Evolutionary conservation across 1,140 invertebrate species (phyloP).

Genomic region (Trinorchestia longiramus): DNA sequence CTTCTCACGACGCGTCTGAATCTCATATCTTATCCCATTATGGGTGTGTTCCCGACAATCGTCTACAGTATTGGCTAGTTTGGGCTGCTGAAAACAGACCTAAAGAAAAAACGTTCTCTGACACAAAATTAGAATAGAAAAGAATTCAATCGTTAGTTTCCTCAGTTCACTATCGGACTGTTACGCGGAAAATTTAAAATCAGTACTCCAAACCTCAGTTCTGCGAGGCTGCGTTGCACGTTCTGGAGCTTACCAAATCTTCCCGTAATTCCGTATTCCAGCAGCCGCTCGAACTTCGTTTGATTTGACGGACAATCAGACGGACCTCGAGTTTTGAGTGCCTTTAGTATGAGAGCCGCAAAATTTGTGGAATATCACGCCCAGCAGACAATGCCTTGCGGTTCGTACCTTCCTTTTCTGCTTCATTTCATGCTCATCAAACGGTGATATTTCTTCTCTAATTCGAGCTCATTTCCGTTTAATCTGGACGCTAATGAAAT

Average conservation of each 20-base stretch:
- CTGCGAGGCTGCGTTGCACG: too few relatives aligned
- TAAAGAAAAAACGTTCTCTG: not conserved
- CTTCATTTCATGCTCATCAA: not conserved
- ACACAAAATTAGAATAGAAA: not conserved
- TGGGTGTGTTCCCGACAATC: not conserved
- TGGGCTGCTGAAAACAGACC: not conserved
- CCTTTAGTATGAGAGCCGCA: not conserved
- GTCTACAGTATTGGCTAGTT: not conserved
- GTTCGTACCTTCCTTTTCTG: not conserved
- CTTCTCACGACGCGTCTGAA: too few relatives aligned
- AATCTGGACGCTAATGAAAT: constrained; percentile 40
- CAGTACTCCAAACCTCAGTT: too few relatives aligned
- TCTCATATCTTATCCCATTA: not conserved
- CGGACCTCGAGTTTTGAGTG: not conserved
- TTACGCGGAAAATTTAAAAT: too few relatives aligned
- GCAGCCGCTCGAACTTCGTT: not conserved
- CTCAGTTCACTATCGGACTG: too few relatives aligned
- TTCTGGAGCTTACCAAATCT: not conserved
- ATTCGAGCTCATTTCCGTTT: constrained; percentile 24
- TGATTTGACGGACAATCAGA: not conserved
- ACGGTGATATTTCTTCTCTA: not conserved
- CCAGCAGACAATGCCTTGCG: not conserved
- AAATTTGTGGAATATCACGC: not conserved
- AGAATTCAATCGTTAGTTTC: too few relatives aligned
- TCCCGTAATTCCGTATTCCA: not conserved